phyloP scores from a whole-genome alignment of 2,113 vertebrate species.

The Haliaeetus leucogaster region DNA sequence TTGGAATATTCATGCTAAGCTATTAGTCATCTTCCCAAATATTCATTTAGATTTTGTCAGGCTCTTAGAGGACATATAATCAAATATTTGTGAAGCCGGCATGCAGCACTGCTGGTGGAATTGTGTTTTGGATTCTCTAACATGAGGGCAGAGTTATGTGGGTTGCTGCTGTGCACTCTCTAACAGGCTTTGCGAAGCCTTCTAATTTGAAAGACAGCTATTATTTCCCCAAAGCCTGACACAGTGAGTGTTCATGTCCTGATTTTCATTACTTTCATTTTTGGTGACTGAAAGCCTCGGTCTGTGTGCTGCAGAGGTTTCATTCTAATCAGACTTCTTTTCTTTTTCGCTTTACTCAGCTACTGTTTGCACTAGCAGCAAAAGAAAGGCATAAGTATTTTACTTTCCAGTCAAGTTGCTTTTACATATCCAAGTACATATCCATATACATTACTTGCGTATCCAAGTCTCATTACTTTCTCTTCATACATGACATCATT shows the following conservation, averaged over 20 bases:
- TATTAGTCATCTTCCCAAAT: constrained; percentile 30
- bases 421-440: background rate
- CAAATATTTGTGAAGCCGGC: constrained; percentile 30
- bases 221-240: constrained; percentile 39
- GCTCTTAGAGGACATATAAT: constrained; percentile 18
- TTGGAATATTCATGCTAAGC: constrained; percentile 23
- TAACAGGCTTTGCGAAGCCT: constrained; percentile 1
- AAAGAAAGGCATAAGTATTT: background rate
- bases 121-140: background rate
- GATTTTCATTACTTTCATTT: constrained; percentile 58
- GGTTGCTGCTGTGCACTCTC: background rate
- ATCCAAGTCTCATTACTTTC: background rate
- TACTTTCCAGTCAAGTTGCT: background rate
- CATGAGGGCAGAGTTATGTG: constrained; percentile 2
- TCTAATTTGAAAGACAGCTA: constrained; percentile 42
- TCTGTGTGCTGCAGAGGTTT: constrained; percentile 12
- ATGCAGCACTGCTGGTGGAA: background rate
- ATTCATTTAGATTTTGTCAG: constrained; percentile 36
- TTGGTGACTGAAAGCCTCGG: constrained; percentile 14
- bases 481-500: background rate
- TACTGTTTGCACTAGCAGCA: background rate
- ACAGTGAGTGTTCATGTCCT: background rate
- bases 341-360: background rate
- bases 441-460: too few relatives aligned
- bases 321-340: background rate